A percentile compares a stretch with the other conserved stretches of the same genome.
These are phyloP conservation scores for Tauraco hartlaubi DNA, from an alignment of 2,797 vertebrate genomes.

Conservation along the genomic window DNA sequence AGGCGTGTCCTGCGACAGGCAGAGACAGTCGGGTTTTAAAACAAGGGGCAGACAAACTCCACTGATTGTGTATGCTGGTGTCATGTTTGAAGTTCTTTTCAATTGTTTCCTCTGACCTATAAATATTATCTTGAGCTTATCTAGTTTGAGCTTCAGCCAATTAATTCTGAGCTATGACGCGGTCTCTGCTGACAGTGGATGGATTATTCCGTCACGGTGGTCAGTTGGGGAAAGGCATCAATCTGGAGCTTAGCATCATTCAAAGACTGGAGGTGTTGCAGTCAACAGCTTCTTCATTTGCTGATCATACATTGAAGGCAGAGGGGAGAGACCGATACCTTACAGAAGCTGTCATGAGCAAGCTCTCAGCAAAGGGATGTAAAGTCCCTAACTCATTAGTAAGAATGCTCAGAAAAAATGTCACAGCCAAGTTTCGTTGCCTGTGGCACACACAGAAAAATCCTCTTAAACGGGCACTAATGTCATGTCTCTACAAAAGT, in stretches of 20 bases:
- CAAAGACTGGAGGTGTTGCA: not conserved
- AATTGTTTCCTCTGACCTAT: constrained; percentile 45
- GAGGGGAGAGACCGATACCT: not conserved
- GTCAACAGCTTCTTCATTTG: not conserved
- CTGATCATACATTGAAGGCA: not conserved
- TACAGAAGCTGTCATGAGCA: not conserved
- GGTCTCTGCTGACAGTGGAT: not conserved
- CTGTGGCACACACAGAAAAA: not conserved
- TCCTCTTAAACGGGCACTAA: not conserved
- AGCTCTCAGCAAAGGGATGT: not conserved
- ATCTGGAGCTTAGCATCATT: not conserved
- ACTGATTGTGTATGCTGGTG: not conserved
- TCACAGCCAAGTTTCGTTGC: not conserved
- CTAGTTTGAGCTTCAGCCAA: constrained; percentile 38
- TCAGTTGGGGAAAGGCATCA: not conserved
- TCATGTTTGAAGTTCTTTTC: constrained; percentile 9
- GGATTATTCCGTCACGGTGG: not conserved
- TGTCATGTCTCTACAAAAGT: not conserved
- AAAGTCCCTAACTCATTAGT: not conserved
- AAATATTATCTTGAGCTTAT: constrained; percentile 48
- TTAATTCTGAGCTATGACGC: constrained; percentile 2
- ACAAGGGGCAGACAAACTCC: not conserved
- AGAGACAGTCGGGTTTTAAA: not conserved
- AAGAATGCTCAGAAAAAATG: not conserved
- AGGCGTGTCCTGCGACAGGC: not conserved